Percentiles rank a stretch among this genome's conserved stretches.
Evolutionary conservation across 2,888 invertebrate species (phyloP).

Genomic region (Thysanoteuthis rhombus): DNA sequence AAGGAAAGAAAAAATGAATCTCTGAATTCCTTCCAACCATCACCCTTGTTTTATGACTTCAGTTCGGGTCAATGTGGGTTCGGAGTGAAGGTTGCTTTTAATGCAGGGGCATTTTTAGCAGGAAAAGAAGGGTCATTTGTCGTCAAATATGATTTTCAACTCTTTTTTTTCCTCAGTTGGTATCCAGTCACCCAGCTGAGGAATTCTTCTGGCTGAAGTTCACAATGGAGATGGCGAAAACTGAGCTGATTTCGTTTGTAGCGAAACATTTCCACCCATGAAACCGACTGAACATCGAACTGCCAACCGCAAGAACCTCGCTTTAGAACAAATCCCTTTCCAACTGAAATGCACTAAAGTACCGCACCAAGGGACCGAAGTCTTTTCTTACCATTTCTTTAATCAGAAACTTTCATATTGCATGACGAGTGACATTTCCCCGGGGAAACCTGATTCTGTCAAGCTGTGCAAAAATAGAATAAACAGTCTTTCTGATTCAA

Average conservation of each 20-base stretch:
- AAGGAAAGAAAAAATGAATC: too few species aligned
- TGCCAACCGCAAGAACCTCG: neutral
- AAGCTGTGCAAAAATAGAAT: neutral
- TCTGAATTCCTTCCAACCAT: too few species aligned
- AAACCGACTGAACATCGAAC: neutral
- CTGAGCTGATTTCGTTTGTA: neutral
- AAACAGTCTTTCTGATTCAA: neutral
- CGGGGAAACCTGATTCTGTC: neutral
- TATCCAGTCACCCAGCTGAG: neutral
- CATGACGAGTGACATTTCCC: neutral
- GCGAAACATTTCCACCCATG: neutral
- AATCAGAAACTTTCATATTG: neutral
- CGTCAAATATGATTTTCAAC: too few species aligned
- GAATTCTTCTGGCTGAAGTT: neutral
- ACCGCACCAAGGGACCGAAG: neutral
- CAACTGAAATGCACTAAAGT: neutral
- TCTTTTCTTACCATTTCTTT: neutral
- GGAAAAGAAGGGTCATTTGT: too few species aligned
- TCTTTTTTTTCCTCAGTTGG: neutral
- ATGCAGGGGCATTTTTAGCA: too few species aligned
- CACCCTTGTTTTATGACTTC: too few species aligned
- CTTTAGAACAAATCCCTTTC: neutral
- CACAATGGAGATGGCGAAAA: neutral
- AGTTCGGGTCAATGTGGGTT: too few species aligned
- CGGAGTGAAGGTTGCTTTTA: too few species aligned